Base-by-base conservation (phyloP, 2,113 vertebrate species). In the Anoplopoma fimbria region DNA sequence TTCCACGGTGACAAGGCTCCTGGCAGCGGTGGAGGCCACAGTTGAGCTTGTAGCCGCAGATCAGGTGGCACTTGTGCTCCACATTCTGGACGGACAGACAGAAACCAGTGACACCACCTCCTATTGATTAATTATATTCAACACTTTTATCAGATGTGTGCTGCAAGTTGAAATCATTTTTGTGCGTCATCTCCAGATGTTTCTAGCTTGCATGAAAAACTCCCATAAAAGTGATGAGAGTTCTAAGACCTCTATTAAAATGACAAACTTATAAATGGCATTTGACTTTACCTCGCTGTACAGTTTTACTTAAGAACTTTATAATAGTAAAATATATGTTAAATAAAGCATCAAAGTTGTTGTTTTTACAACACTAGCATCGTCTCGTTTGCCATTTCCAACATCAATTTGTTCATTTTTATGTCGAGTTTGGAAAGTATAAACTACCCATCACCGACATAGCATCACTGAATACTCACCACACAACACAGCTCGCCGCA, bases 21-120 rank as follows among this genome's bases (percentile, higher is more conserved):
- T 99, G 97, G 92, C 98, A 99, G 75, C 97, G 96, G 29, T 99
- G 98, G 87, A 98, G 96, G 85, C 97, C 97, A 84, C 98, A 99
- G 85, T 96, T 98, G 69, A 99, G 97, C 91, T 99, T 99, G 93
- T 98, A 96, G 83, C 98, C 96, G 84, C 98, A 99, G 91, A 98
- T 97, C 91, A 97, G 93, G 86, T 95, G 95, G 88, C 98, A 99
- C 77, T 96, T 98, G 91, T 99, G 98, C 81, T 99, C 97, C 38
- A 89, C 86, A 72, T 95, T 97, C 98, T 99, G 69, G 61, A 70
- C 3, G 27, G 33, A 86, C 1, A 60, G 1, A 70, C 23, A 60
- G 64, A 77, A 69, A 65, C 51, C 23, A 74, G 38, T 61, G n/a
- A 70, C 31, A 67, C 40, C 14, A 65, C 19, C 38, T 57, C 21